Conservation (phyloP, 2,888 invertebrate genomes). For the Nephrotoma appendiculata region DNA sequence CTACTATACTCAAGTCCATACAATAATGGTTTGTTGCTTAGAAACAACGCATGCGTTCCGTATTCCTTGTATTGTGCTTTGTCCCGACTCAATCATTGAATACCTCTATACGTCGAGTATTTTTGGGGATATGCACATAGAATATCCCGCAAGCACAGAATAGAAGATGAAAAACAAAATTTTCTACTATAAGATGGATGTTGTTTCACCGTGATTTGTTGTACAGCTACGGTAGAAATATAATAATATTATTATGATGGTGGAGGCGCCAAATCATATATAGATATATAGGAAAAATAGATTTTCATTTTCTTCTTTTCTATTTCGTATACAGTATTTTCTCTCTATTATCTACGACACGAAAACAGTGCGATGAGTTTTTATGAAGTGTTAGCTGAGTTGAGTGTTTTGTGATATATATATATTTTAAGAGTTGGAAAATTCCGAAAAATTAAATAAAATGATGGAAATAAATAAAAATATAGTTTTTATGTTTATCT, state of each 20-base stretch:
- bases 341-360: background rate
- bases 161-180: background rate
- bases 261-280: background rate
- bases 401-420: background rate
- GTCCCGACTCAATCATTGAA: background rate
- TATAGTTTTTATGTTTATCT: background rate
- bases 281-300: background rate
- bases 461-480: background rate
- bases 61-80: background rate
- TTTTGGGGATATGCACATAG: background rate
- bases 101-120: background rate
- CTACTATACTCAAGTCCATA: background rate
- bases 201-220: background rate
- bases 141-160: background rate
- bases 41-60: constrained; percentile 1
- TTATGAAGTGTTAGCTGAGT: background rate
- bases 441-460: background rate
- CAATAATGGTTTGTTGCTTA: background rate
- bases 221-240: background rate
- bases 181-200: background rate
- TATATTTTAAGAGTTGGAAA: background rate
- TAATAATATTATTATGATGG: background rate
- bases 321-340: background rate
- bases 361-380: background rate
- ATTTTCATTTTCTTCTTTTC: background rate